A percentile compares a stretch with the other conserved stretches of the same genome.
phyloP scores from a whole-genome alignment of 2,113 vertebrate genomes.

The Vidua macroura region DNA sequence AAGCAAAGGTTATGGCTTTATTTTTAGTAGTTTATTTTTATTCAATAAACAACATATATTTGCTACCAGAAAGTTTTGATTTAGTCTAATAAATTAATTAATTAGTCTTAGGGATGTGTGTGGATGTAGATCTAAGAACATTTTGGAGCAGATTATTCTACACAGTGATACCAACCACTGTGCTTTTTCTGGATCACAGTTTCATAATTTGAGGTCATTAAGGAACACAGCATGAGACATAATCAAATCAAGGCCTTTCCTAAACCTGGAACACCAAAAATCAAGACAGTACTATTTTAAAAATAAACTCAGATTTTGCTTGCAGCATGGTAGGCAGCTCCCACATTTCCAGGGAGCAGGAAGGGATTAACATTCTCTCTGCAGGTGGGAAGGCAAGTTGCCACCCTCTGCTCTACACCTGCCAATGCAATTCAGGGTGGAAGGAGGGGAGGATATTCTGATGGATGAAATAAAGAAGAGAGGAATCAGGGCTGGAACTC shows the following conservation, averaged over 20 bases:
- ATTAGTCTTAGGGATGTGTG: neutral
- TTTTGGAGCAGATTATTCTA: neutral
- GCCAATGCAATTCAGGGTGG: neutral
- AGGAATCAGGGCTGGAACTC: neutral
- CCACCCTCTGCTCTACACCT: neutral
- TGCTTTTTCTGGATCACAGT: neutral
- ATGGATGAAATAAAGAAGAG: neutral
- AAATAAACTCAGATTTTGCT: slow-evolving; percentile 12
- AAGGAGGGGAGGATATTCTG: neutral
- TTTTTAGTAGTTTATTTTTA: neutral
- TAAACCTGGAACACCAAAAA: neutral
- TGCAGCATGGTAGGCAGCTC: neutral
- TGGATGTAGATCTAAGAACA: neutral
- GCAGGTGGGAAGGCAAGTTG: neutral
- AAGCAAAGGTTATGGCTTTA: neutral
- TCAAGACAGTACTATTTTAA: neutral
- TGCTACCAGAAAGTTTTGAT: neutral
- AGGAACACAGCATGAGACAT: neutral
- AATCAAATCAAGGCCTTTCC: neutral
- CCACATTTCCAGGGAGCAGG: neutral
- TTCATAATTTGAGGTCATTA: neutral
- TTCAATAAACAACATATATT: neutral
- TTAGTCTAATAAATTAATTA: neutral
- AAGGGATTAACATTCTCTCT: slow-evolving; percentile 15
- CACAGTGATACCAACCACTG: neutral